Percentiles rank a stretch among this genome's conserved stretches.
Evolutionary conservation across 2,888 invertebrate species (phyloP).

Genomic region (Palloptera scutellata): DNA sequence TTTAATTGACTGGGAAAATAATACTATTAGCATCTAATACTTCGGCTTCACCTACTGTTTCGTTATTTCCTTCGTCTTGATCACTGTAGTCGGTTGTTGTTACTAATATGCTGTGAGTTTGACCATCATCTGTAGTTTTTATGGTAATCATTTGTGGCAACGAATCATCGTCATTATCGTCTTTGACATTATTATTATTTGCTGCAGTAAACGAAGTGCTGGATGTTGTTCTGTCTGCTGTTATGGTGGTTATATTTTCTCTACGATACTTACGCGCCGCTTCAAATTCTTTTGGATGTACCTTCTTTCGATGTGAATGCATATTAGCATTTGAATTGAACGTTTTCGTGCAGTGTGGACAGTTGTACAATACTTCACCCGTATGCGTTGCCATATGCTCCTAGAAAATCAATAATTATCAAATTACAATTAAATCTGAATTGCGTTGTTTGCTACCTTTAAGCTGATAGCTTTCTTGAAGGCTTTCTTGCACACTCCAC

Average conservation of each 20-base stretch:
- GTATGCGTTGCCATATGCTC: constrained; percentile 64
- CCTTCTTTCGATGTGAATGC: constrained; percentile 62
- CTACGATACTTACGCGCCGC: constrained; percentile 30
- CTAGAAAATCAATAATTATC: constrained; percentile 28
- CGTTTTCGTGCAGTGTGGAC: constrained; percentile 61
- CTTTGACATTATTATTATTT: too few relatives aligned
- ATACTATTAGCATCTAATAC: constrained; percentile 15
- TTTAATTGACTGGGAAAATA: constrained; percentile 22
- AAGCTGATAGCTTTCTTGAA: constrained; percentile 61
- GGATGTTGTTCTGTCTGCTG: too few relatives aligned
- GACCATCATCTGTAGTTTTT: constrained; percentile 19
- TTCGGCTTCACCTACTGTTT: neutral
- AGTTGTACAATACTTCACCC: constrained; percentile 60
- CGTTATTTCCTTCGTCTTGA: neutral
- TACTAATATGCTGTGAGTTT: constrained; percentile 24
- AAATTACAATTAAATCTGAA: neutral
- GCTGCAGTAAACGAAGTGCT: too few relatives aligned
- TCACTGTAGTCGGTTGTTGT: constrained; percentile 23
- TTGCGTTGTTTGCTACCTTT: constrained; percentile 45
- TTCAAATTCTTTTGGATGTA: constrained; percentile 58
- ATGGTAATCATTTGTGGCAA: constrained; percentile 19
- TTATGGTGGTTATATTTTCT: constrained; percentile 15
- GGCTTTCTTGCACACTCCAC: constrained; percentile 59
- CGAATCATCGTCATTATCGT: constrained; percentile 12
- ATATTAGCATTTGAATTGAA: constrained; percentile 64